Conservation (phyloP, 2,797 vertebrate species). For the Anisognathus igniventris region DNA sequence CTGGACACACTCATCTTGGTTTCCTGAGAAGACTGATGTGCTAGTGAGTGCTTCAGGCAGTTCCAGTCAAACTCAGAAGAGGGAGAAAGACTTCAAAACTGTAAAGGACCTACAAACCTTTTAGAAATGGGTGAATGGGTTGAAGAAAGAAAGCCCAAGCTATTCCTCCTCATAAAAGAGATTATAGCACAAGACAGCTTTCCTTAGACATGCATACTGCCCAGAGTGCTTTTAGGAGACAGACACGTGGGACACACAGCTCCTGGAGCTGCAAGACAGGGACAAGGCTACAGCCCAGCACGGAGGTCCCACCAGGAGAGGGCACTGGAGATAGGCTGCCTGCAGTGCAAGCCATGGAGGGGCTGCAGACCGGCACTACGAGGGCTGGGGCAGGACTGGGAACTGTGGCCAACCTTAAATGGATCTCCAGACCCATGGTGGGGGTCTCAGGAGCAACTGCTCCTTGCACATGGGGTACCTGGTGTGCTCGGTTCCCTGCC, state of each 20-base stretch:
- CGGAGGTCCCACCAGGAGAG: neutral
- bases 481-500: neutral
- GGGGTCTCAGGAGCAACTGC: neutral
- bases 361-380: neutral
- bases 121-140: neutral
- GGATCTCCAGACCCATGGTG: neutral
- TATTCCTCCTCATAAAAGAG: neutral
- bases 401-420: neutral
- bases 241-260: neutral
- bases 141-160: neutral
- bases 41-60: neutral
- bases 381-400: rapidly evolving
- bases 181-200: neutral
- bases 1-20: neutral
- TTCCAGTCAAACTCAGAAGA: neutral
- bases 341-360: rapidly evolving
- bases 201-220: neutral
- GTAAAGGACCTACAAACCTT: neutral
- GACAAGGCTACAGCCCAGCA: neutral
- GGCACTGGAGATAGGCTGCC: neutral
- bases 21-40: neutral
- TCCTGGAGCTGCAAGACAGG: neutral
- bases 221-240: neutral
- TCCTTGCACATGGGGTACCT: neutral
- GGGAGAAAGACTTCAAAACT: neutral